Conservation (phyloP, 1,140 invertebrate genomes). For the Chionoecetes opilio region DNA sequence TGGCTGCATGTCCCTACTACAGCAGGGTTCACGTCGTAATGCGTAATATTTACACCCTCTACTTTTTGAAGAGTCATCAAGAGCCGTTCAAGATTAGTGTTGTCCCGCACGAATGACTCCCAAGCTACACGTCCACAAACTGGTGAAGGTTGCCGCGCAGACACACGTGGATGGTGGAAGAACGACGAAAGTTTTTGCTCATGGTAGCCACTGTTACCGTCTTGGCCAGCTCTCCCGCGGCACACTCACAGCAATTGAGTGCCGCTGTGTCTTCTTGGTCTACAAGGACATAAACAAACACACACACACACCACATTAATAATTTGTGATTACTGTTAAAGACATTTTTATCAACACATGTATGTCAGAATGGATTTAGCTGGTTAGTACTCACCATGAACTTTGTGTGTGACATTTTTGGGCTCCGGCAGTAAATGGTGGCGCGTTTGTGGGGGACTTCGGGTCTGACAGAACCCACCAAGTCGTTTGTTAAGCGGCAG, state of each 20-base stretch:
- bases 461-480: conserved; percentile 55
- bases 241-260: conserved; percentile 73
- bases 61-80: background rate
- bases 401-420: conserved; percentile 57
- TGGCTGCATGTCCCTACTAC: background rate
- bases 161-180: conserved; percentile 73
- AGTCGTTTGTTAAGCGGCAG: conserved; percentile 46
- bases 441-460: conserved; percentile 35
- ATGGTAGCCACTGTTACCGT: conserved; percentile 71
- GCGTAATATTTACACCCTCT: background rate
- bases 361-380: background rate
- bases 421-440: conserved; percentile 66
- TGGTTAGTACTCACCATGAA: conserved; percentile 40
- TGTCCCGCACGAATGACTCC: no score
- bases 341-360: background rate
- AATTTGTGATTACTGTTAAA: background rate
- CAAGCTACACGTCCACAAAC: conserved; percentile 60
- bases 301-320: background rate
- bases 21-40: background rate
- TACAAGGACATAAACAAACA: background rate
- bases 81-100: background rate
- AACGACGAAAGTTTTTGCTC: conserved; percentile 51
- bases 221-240: conserved; percentile 67
- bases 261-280: background rate
- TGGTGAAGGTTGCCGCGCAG: conserved; percentile 70